These are phyloP conservation scores for Latheticus oryzae DNA, from an alignment of 2,888 invertebrate species.

Conservation along the genomic window DNA sequence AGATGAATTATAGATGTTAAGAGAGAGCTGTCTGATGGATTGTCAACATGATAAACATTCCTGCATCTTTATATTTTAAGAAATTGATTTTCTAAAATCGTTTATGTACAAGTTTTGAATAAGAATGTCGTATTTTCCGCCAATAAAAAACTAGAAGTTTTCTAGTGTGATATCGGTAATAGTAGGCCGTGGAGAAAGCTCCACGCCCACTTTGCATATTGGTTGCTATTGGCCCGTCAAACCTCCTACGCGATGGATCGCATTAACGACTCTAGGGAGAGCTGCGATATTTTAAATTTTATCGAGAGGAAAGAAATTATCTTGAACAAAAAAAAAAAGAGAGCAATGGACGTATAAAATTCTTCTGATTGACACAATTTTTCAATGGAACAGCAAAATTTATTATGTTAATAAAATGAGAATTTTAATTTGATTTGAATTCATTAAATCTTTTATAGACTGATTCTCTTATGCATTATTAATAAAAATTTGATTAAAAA, in stretches of 20 bases:
- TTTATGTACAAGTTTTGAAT: too few relatives aligned
- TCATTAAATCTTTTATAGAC: conserved; percentile 11
- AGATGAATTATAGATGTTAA: too few relatives aligned
- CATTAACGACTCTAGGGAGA: conserved; percentile 38
- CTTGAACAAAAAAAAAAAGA: too few relatives aligned
- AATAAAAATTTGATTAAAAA: too few relatives aligned
- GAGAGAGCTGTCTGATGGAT: too few relatives aligned
- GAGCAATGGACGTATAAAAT: too few relatives aligned
- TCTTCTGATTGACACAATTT: conserved; percentile 14
- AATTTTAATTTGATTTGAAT: conserved; percentile 9
- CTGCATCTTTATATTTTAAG: too few relatives aligned
- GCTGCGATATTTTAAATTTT: conserved; percentile 40
- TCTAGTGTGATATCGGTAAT: conserved; percentile 53
- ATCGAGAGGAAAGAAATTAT: conserved; percentile 28
- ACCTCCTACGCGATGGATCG: conserved; percentile 55
- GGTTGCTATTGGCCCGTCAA: conserved; percentile 59
- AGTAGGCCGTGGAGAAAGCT: conserved; percentile 56
- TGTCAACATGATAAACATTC: too few relatives aligned
- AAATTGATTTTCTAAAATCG: conserved; percentile 13
- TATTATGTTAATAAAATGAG: conserved; percentile 8
- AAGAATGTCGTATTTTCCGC: conserved; percentile 36
- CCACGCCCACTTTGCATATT: conserved; percentile 65
- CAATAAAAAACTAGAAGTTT: conserved; percentile 50
- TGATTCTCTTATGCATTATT: too few relatives aligned
- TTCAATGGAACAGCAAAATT: conserved; percentile 11